phyloP scores from a whole-genome alignment of 2,797 vertebrate genomes.

The Melanotaenia pygmaea region DNA sequence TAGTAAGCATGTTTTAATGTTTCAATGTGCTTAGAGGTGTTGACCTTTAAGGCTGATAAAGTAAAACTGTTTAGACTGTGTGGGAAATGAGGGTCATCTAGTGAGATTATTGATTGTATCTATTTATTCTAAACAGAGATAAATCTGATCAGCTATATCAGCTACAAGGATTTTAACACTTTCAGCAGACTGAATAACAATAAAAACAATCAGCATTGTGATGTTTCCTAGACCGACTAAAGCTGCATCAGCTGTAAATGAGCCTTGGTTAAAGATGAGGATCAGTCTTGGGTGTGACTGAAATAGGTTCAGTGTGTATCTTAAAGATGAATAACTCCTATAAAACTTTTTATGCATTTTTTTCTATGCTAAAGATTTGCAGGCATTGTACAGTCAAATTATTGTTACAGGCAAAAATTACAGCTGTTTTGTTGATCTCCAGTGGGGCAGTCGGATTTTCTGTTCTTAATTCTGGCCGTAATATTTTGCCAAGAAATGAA shows the following conservation, averaged over 20 bases:
- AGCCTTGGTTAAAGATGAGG: not conserved
- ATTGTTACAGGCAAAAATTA: not conserved
- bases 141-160: conserved; percentile 10
- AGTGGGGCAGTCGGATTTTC: not conserved
- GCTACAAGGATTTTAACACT: not conserved
- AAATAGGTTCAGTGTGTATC: not conserved
- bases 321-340: not conserved
- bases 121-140: conserved; percentile 15
- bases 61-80: not conserved
- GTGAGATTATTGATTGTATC: conserved; percentile 9
- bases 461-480: not conserved
- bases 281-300: not conserved
- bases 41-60: not conserved
- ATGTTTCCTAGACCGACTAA: not conserved
- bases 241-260: not conserved
- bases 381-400: not conserved
- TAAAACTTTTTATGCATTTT: too few relatives aligned
- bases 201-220: not conserved
- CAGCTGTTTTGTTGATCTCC: not conserved
- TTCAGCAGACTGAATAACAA: not conserved
- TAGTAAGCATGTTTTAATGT: not conserved
- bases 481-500: not conserved
- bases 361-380: not conserved
- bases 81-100: not conserved
- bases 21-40: not conserved